Percentiles rank a stretch among this genome's conserved stretches.
These are phyloP conservation scores for Chrysomallon squamiferum DNA, from an alignment of 1,140 invertebrate species.

Conservation along the genomic window DNA sequence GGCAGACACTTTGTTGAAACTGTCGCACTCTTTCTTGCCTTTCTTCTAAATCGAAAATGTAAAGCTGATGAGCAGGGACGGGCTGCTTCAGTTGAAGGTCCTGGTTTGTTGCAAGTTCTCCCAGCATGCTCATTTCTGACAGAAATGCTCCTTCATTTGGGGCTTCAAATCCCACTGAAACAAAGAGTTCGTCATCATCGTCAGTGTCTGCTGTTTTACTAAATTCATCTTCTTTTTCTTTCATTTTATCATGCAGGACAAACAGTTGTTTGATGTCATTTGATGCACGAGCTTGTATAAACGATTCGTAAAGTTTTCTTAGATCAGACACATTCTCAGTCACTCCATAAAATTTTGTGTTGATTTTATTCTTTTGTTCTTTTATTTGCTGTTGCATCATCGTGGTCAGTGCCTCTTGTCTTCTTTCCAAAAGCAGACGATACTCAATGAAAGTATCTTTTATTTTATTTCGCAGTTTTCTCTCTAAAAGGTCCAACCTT, in stretches of 20 bases:
- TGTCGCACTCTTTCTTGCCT: conserved; percentile 16
- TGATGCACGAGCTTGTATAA: conserved; percentile 35
- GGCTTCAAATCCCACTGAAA: conserved; percentile 42
- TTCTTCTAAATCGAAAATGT: conserved; percentile 43
- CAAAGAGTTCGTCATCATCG: conserved; percentile 49
- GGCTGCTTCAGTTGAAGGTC: conserved; percentile 43
- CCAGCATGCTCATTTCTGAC: conserved; percentile 50
- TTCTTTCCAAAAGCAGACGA: conserved; percentile 47
- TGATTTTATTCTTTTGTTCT: conserved; percentile 48
- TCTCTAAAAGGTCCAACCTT: conserved; percentile 50
- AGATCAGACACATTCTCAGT: conserved; percentile 47
- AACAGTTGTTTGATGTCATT: conserved; percentile 54
- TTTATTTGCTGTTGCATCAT: conserved; percentile 43
- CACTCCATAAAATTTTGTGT: conserved; percentile 45
- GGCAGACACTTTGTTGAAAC: background rate
- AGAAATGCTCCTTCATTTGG: conserved; percentile 43
- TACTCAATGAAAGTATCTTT: conserved; percentile 59
- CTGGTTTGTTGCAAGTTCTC: conserved; percentile 36
- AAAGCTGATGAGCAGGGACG: conserved; percentile 44
- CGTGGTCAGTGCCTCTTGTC: conserved; percentile 47
- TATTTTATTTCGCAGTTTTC: conserved; percentile 44
- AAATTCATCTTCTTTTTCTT: conserved; percentile 43
- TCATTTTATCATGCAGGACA: conserved; percentile 46
- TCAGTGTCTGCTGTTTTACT: conserved; percentile 27
- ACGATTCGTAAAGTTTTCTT: conserved; percentile 50